Base-by-base conservation (phyloP, 1,140 invertebrate species). In the Heliconius hewitsoni region DNA sequence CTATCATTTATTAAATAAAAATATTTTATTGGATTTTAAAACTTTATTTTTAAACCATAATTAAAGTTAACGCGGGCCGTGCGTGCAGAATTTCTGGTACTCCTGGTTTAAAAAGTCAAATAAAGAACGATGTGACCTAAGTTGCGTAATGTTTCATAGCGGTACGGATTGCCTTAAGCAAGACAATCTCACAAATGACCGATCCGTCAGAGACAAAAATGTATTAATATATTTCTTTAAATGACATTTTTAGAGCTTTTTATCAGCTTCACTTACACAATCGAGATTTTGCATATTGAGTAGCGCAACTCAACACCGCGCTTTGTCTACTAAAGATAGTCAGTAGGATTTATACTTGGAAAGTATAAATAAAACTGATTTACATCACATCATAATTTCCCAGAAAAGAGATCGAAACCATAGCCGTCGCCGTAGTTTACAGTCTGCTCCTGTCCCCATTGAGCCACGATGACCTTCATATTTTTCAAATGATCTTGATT, bases 131-230 rank as follows among this genome's bases (percentile, higher is more conserved):
- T 87, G 86, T 87, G 87, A 85, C 87, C 83, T 83, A 82, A 52
- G 82, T 82, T 75, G 85, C 82, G 1, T 72, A 89, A 89, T 60
- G 57, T 88, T 85, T 85, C 84, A 76, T 85, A 87, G 87, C 81
- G 82, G 80, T 81, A 81, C 27, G 78, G 70, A 86, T 84, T 89
- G 88, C 89, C 85, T 83, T 74, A 85, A 87, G 86, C 82, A 77
- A 80, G 85, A 86, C 83, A 91, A 89, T 89, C 88, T 89, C 83
- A 86, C 79, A 87, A 88, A 89, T 89, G 81, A 83, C 85, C 81
- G 57, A 85, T 82, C 81, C 81, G 80, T 85, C 78, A 74, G 34
- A 70, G 16, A 42, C 16, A 70, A 76, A 73, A 71, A 13, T n/a
- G 39, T 37, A 66, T 30, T 13, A 66, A 57, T 57, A 23, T 9